Evolutionary conservation across 2,113 vertebrate species (phyloP), one percentile per base, ranked within the genome.

Genomic region (Hymenochirus boettgeri): DNA sequence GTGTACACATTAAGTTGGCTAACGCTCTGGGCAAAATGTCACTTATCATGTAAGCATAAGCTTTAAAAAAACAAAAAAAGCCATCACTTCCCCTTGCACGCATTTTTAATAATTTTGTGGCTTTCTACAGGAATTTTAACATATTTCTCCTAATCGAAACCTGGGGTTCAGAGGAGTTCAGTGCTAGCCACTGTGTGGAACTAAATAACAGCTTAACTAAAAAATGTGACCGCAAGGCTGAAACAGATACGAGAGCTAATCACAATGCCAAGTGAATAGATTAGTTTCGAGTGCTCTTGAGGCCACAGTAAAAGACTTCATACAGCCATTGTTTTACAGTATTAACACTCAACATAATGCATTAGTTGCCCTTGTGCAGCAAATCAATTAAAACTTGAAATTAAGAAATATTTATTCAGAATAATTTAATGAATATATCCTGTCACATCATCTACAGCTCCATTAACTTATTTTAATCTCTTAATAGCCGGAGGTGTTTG

Each of bases 21-120:
- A 31, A 23, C 10, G 46, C 25, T 65, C 54, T 48, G 7, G 52
- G 29, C 46, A 50, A 57, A 33, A 65, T 65, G 62, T 65, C 62
- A 48, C 62, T 57, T 57, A 26, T 47, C 31, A 48, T 19, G 42
- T 29, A 47, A 50, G 39, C 46, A 57, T 57, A 19, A 24, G 21
- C 26, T 57, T 50, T 35, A 12, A 64, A 15, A 64, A 63, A 63
- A 65, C 22, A 65, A 57, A 65, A 42, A n/a, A 15, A 65, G 45
- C 37, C 50, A 27, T 39, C 62, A 57, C 39, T 22, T 47, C 7
- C 50, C 17, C 26, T 35, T 57, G 29, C 42, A 24, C 29, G 47
- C 42, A 19, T 57, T 48, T 57, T 57, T 24, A 65, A 56, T 48
- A 24, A 57, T 65, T 48, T 48, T 57, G 47, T 47, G 56, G 39